Conservation (phyloP, 2,888 invertebrate genomes). For the Syrista parreyssii region DNA sequence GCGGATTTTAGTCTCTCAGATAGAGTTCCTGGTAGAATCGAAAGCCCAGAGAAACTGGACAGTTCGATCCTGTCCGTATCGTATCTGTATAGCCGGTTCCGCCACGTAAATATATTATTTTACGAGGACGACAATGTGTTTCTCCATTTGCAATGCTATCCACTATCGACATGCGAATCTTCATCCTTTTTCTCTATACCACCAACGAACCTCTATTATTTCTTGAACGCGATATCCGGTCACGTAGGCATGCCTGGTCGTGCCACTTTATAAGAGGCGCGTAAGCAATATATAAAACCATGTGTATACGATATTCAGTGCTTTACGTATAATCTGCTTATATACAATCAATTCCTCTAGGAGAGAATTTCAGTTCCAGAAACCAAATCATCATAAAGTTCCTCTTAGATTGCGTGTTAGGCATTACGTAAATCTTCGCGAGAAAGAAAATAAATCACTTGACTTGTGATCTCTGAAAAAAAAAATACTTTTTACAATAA, state of each 20-base stretch:
- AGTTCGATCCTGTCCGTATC: background rate
- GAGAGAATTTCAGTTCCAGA: background rate
- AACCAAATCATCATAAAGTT: background rate
- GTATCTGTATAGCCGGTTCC: background rate
- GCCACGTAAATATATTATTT: background rate
- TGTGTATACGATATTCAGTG: background rate
- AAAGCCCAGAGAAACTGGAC: background rate
- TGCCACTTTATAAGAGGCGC: background rate
- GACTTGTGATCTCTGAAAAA: background rate
- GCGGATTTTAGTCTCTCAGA: background rate
- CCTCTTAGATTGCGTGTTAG: background rate
- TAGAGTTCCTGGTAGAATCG: background rate
- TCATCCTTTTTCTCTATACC: background rate
- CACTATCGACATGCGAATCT: background rate
- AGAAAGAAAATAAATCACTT: background rate
- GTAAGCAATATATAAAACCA: background rate
- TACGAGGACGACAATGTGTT: background rate
- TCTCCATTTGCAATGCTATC: background rate
- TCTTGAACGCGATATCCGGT: constrained; percentile 25
- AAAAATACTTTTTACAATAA: background rate
- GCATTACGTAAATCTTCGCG: background rate
- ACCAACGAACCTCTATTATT: constrained; percentile 6
- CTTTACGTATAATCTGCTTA: background rate
- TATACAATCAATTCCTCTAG: background rate
- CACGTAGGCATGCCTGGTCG: constrained; percentile 19